A percentile compares a stretch with the other conserved stretches of the same genome.
phyloP scores from a whole-genome alignment of 2,888 invertebrate species.

The Microchrysa polita region DNA sequence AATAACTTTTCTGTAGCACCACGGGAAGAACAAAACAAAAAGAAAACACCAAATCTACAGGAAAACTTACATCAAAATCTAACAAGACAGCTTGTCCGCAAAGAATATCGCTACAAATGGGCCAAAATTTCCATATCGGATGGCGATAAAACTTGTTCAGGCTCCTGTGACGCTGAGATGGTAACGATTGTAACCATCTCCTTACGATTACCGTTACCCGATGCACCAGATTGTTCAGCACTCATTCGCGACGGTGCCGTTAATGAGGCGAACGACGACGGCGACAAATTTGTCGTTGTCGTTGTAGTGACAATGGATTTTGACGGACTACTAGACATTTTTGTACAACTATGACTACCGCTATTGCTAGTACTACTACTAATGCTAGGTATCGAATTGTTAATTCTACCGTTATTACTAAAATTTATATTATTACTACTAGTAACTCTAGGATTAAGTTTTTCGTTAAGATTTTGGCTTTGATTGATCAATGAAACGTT shows the following conservation, averaged over 20 bases:
- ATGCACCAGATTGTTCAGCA: slow-evolving; percentile 43
- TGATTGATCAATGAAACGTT: slow-evolving; percentile 41
- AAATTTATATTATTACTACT: slow-evolving; percentile 46
- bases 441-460: slow-evolving; percentile 51
- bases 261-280: too few relatives aligned
- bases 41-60: too few relatives aligned
- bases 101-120: slow-evolving; percentile 58
- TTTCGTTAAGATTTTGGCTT: slow-evolving; percentile 49
- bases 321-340: slow-evolving; percentile 16
- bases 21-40: too few relatives aligned
- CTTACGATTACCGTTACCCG: slow-evolving; percentile 54
- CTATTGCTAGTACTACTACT: slow-evolving; percentile 48
- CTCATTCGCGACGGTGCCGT: slow-evolving; percentile 42
- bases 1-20: too few relatives aligned
- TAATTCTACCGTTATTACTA: slow-evolving; percentile 41
- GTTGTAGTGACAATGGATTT: not conserved
- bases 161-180: slow-evolving; percentile 56
- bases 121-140: slow-evolving; percentile 63
- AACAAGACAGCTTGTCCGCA: not conserved
- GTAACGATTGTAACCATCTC: slow-evolving; percentile 64
- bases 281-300: slow-evolving; percentile 39
- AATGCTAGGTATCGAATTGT: slow-evolving; percentile 45
- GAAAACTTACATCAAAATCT: not conserved
- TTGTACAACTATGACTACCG: slow-evolving; percentile 45
- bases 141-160: slow-evolving; percentile 44